These are phyloP conservation scores for Gymnogyps californianus DNA, from an alignment of 2,113 vertebrate genomes.

Conservation along the genomic window DNA sequence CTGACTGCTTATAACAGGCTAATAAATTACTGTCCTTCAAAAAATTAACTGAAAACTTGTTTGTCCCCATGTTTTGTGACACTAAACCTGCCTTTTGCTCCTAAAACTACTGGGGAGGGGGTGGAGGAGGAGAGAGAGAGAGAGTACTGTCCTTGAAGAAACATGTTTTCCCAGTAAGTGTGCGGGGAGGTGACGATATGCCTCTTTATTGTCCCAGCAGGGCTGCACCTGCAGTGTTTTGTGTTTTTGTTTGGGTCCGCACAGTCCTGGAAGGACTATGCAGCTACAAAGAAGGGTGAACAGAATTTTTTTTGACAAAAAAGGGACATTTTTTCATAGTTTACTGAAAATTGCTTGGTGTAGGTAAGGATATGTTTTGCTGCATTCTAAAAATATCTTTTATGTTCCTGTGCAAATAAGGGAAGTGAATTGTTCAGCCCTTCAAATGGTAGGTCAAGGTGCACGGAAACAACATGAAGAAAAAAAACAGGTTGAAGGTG, in stretches of 20 bases:
- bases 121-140: not conserved
- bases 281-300: not conserved
- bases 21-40: not conserved
- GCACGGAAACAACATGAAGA: not conserved
- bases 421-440: slow-evolving; percentile 14
- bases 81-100: not conserved
- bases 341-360: not conserved
- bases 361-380: not conserved
- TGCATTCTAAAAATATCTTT: slow-evolving; percentile 36
- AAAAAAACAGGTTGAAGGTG: slow-evolving; percentile 27
- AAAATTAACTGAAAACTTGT: not conserved
- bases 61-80: not conserved
- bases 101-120: not conserved
- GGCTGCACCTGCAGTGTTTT: not conserved
- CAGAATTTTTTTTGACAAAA: not conserved
- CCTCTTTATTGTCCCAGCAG: slow-evolving; percentile 1
- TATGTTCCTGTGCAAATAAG: not conserved
- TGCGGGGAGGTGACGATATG: not conserved
- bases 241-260: not conserved
- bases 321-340: not conserved
- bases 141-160: slow-evolving; percentile 14
- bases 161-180: not conserved
- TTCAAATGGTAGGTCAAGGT: slow-evolving; percentile 45
- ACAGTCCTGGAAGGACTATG: not conserved
- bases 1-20: not conserved